Conservation (phyloP, 2,888 invertebrate species). For the Epirrita christyi region DNA sequence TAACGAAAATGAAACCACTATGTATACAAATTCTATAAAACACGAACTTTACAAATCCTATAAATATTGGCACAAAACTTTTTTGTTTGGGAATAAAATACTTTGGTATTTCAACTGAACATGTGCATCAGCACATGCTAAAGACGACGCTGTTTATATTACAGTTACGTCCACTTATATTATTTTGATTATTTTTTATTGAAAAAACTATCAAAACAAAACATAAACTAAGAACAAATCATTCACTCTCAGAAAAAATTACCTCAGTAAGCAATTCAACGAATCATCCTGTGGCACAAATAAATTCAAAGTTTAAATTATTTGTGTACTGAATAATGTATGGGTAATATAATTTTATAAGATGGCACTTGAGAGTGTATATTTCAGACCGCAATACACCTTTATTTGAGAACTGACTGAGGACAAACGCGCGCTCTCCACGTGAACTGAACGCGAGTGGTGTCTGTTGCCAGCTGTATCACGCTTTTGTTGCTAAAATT, state of each 20-base stretch:
- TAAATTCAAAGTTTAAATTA: conserved; percentile 17
- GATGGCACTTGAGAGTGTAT: conserved; percentile 28
- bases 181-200: background rate
- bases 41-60: conserved; percentile 1
- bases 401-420: background rate
- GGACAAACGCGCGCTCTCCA: conserved; percentile 10
- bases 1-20: conserved; percentile 13
- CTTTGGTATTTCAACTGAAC: background rate
- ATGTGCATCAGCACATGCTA: too few species aligned
- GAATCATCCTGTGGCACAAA: conserved; percentile 22
- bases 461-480: conserved; percentile 15
- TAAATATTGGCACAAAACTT: background rate
- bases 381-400: background rate
- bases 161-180: background rate
- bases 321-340: conserved; percentile 24
- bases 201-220: conserved; percentile 1
- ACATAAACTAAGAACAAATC: background rate
- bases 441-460: conserved; percentile 14
- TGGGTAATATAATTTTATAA: conserved; percentile 22
- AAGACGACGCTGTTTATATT: background rate
- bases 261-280: conserved; percentile 23
- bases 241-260: conserved; percentile 2
- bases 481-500: conserved; percentile 1
- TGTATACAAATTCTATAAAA: conserved; percentile 6
- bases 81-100: too few species aligned